These are phyloP conservation scores for Tamias sibiricus DNA, from an alignment of 2,113 vertebrate genomes.

Conservation along the genomic window DNA sequence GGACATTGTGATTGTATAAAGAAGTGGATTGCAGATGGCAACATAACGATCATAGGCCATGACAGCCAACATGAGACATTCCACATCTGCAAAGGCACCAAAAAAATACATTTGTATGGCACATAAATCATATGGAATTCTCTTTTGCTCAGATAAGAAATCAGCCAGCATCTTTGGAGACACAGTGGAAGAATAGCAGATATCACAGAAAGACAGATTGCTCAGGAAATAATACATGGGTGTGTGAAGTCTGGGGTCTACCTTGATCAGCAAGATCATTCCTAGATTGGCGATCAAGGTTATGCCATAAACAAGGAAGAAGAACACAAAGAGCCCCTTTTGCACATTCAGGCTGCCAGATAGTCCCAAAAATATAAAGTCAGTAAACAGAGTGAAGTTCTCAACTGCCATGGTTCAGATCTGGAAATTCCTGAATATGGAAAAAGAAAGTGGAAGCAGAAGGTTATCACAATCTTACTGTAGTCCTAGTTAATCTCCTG, in stretches of 20 bases:
- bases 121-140: constrained; percentile 62
- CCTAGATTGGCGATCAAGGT: constrained; percentile 49
- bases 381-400: constrained; percentile 17
- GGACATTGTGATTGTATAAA: constrained; percentile 64
- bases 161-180: constrained; percentile 70
- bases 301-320: constrained; percentile 53
- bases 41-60: constrained; percentile 79
- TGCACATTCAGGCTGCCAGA: neutral
- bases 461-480: neutral
- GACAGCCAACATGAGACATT: constrained; percentile 70
- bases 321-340: constrained; percentile 36
- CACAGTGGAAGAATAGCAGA: constrained; percentile 67
- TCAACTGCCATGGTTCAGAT: neutral
- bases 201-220: constrained; percentile 65
- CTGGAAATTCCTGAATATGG: neutral
- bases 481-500: too few relatives aligned
- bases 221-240: constrained; percentile 76
- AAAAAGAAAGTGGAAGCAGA: neutral
- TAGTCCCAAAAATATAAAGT: constrained; percentile 56
- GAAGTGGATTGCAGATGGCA: constrained; percentile 75
- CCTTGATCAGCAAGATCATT: constrained; percentile 60
- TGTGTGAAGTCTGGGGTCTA: constrained; percentile 26
- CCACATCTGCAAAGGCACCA: constrained; percentile 58
- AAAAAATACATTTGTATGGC: constrained; percentile 71
- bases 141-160: constrained; percentile 59